These are phyloP conservation scores for Xiphydria camelus DNA, from an alignment of 2,888 invertebrate genomes.

Conservation along the genomic window DNA sequence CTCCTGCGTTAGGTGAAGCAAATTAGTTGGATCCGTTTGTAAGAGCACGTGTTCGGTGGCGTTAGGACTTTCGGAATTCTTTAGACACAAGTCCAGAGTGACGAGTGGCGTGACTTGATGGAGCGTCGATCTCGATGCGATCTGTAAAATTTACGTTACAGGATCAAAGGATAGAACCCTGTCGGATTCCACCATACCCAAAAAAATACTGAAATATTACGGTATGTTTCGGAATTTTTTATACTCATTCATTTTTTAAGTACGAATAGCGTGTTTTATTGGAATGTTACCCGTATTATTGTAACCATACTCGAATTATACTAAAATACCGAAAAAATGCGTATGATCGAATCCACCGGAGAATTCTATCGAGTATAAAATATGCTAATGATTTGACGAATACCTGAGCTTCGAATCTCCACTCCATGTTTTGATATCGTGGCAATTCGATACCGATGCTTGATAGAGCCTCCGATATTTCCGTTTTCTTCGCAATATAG, in stretches of 20 bases:
- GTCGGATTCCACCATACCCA: too few relatives aligned
- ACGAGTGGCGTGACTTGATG: conserved; percentile 65
- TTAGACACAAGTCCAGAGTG: conserved; percentile 63
- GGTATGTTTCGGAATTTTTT: too few relatives aligned
- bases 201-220: too few relatives aligned
- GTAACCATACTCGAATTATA: too few relatives aligned
- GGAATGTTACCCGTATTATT: too few relatives aligned
- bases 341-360: too few relatives aligned
- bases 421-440: conserved; percentile 65
- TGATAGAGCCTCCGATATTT: conserved; percentile 61
- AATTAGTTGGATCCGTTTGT: conserved; percentile 64
- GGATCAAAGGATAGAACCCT: neutral
- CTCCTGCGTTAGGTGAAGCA: conserved; percentile 61
- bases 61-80: conserved; percentile 43
- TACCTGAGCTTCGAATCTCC: conserved; percentile 70
- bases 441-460: conserved; percentile 58
- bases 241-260: too few relatives aligned
- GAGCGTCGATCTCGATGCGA: conserved; percentile 64
- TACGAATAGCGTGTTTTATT: too few relatives aligned
- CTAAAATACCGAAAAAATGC: too few relatives aligned
- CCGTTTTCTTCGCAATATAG: conserved; percentile 62
- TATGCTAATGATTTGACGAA: too few relatives aligned
- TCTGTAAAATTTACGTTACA: conserved; percentile 46
- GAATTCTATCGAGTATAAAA: neutral
- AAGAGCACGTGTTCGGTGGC: conserved; percentile 51